phyloP scores from a whole-genome alignment of 2,888 invertebrate species.

The Nezara viridula region DNA sequence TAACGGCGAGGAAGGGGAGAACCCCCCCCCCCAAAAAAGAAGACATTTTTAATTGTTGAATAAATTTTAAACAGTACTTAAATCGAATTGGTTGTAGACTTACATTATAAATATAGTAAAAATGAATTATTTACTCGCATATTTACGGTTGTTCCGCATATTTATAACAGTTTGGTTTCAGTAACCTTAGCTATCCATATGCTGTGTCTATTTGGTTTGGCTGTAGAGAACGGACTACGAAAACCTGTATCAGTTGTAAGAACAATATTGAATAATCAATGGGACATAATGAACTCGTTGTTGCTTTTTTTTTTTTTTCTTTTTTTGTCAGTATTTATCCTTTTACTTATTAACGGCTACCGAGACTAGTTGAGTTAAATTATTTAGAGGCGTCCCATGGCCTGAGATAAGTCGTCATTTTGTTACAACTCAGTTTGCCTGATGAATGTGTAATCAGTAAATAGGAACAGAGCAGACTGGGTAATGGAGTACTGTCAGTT shows the following conservation, averaged over 20 bases:
- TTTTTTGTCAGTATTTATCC: background rate
- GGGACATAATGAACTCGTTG: background rate
- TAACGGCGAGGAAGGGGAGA: too few species aligned
- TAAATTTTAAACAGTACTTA: too few species aligned
- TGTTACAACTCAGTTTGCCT: conserved; percentile 5
- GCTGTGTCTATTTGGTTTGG: background rate
- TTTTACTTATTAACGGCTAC: background rate
- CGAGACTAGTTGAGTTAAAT: background rate
- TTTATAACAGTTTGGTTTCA: too few species aligned
- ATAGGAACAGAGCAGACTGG: background rate
- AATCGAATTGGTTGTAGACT: too few species aligned
- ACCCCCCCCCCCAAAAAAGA: too few species aligned
- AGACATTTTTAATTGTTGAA: too few species aligned
- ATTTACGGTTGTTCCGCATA: too few species aligned
- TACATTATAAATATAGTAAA: too few species aligned
- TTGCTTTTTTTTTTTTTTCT: background rate
- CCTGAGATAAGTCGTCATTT: background rate
- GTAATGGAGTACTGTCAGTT: background rate
- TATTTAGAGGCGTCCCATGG: background rate
- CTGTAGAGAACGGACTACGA: too few species aligned
- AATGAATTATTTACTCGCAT: too few species aligned
- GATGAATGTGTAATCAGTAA: conserved; percentile 34
- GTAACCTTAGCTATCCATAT: background rate
- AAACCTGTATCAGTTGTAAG: background rate
- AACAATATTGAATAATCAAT: background rate